phyloP scores from a whole-genome alignment of 2,113 vertebrate genomes.

The Python bivittatus region DNA sequence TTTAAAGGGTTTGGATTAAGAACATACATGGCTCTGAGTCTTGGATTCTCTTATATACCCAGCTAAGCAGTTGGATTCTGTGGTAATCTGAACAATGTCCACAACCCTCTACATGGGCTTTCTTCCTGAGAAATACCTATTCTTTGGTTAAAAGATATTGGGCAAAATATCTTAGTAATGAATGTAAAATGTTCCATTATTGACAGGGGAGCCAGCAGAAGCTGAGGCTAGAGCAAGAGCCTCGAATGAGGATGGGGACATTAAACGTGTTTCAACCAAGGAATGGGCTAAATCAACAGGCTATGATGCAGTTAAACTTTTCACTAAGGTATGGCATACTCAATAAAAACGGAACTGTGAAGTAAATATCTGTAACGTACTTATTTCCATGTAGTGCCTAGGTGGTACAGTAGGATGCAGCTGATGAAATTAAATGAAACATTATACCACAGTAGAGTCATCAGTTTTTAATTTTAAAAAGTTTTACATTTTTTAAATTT shows the following conservation, averaged over 20 bases:
- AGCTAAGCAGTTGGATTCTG: conserved; percentile 5
- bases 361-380: no score
- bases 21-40: background rate
- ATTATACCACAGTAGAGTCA: no score
- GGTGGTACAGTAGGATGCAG: background rate
- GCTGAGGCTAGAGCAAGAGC: conserved; percentile 87
- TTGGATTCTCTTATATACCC: background rate
- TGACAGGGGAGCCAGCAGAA: conserved; percentile 89
- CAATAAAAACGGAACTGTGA: background rate
- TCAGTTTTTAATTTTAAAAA: background rate
- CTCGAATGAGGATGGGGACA: conserved; percentile 91
- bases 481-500: background rate
- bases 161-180: conserved; percentile 7
- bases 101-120: background rate
- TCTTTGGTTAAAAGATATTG: background rate
- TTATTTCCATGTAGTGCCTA: background rate
- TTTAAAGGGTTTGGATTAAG: background rate
- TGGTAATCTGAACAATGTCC: conserved; percentile 17
- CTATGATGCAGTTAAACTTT: conserved; percentile 91
- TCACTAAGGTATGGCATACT: conserved; percentile 86
- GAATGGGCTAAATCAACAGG: conserved; percentile 95
- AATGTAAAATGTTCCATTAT: conserved; percentile 27
- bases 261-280: conserved; percentile 94
- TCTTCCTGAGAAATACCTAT: background rate
- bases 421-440: background rate